These are phyloP conservation scores for Diadema setosum DNA, from an alignment of 35 echinoderm and acorn worm species.

Conservation along the genomic window DNA sequence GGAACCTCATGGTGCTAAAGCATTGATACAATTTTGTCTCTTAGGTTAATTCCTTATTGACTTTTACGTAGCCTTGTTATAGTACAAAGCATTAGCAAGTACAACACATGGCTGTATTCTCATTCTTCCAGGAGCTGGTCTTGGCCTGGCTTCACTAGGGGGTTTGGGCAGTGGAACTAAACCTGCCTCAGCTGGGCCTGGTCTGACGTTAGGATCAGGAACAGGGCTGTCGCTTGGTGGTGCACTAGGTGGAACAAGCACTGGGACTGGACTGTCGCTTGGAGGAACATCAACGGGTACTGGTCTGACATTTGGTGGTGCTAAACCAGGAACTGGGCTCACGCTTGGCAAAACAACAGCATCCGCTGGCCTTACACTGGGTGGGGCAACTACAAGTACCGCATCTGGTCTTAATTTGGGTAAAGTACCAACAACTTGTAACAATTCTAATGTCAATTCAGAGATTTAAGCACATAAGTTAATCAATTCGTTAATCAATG, in stretches of 20 bases:
- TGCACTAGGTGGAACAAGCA: constrained; percentile 17
- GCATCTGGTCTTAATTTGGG: not conserved
- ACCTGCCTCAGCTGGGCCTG: not conserved
- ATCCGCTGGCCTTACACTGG: constrained; percentile 9
- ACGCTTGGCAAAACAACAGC: not conserved
- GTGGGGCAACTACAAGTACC: not conserved
- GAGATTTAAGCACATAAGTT: too few relatives aligned
- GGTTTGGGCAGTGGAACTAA: not conserved
- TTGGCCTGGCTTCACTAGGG: not conserved
- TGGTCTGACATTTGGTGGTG: constrained; percentile 26
- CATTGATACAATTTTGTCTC: too few relatives aligned
- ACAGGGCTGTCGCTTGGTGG: not conserved
- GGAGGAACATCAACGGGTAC: constrained; percentile 8
- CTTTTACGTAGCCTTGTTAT: too few relatives aligned
- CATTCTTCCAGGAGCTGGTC: too few relatives aligned
- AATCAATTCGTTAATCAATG: too few relatives aligned
- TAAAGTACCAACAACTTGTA: too few relatives aligned
- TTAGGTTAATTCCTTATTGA: too few relatives aligned
- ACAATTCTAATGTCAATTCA: too few relatives aligned
- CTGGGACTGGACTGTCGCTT: not conserved
- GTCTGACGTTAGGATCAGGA: not conserved
- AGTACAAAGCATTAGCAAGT: too few relatives aligned
- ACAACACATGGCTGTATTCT: too few relatives aligned
- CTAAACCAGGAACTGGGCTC: constrained; percentile 1
- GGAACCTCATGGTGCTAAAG: too few relatives aligned